A percentile compares a stretch with the other conserved stretches of the same genome.
These are phyloP conservation scores for Mesitornis unicolor DNA, from an alignment of 2,113 vertebrate species.

Conservation along the genomic window DNA sequence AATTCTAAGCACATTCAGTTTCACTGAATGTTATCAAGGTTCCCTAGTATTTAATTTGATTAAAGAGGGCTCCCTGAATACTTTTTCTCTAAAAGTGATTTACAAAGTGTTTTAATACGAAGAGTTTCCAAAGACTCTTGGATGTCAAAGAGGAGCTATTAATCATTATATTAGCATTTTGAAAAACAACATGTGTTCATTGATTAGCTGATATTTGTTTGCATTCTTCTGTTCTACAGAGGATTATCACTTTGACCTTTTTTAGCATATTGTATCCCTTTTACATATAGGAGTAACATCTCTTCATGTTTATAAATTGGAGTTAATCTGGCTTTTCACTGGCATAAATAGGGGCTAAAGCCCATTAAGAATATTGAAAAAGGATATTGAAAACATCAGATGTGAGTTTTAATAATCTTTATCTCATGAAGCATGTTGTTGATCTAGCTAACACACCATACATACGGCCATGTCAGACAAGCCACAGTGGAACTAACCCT, in stretches of 20 bases:
- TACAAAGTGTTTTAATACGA: constrained; percentile 81
- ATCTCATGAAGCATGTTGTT: not conserved
- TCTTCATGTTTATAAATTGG: not conserved
- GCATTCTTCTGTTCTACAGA: constrained; percentile 68
- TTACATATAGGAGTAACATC: constrained; percentile 76
- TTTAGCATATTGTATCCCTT: constrained; percentile 60
- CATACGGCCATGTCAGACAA: not conserved
- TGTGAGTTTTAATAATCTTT: constrained; percentile 30
- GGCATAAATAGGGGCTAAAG: not conserved
- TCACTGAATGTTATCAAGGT: constrained; percentile 57
- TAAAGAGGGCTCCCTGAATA: constrained; percentile 53
- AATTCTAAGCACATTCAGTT: constrained; percentile 45
- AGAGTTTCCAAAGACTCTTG: constrained; percentile 74
- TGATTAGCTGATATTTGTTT: constrained; percentile 78
- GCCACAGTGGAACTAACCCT: not conserved
- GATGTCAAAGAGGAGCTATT: constrained; percentile 78
- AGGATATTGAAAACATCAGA: no score
- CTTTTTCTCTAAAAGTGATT: constrained; percentile 78
- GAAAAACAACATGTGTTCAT: constrained; percentile 76
- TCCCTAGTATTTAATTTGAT: constrained; percentile 68
- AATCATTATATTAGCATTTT: constrained; percentile 77
- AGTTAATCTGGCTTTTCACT: not conserved
- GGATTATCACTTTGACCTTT: constrained; percentile 78
- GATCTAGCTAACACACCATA: not conserved
- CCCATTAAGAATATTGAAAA: constrained; percentile 69